A percentile compares a stretch with the other conserved stretches of the same genome.
These are phyloP conservation scores for Leptoclinus maculatus DNA, from an alignment of 2,797 vertebrate genomes.

Conservation along the genomic window DNA sequence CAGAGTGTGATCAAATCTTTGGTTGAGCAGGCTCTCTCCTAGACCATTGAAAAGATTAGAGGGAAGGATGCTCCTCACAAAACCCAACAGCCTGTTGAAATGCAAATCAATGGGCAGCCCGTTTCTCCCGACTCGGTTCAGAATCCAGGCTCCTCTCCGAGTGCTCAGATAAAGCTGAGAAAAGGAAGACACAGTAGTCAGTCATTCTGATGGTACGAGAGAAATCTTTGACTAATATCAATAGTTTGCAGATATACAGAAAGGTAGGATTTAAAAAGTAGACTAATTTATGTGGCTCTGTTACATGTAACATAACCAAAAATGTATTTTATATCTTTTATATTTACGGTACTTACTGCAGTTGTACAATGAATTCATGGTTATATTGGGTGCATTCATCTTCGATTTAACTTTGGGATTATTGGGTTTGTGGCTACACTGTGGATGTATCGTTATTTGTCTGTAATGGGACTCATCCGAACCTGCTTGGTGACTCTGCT, in stretches of 20 bases:
- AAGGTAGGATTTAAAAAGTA: neutral
- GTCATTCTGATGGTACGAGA: neutral
- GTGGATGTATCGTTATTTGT: neutral
- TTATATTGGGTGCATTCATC: neutral
- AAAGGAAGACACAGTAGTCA: neutral
- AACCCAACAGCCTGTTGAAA: neutral
- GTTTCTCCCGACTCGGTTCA: slow-evolving; percentile 78
- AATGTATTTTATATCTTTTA: neutral
- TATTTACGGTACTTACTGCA: neutral
- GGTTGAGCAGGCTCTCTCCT: slow-evolving; percentile 73
- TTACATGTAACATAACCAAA: neutral
- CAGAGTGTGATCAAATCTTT: slow-evolving; percentile 78
- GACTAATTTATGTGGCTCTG: neutral
- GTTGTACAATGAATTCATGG: neutral
- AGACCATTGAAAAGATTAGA: slow-evolving; percentile 43
- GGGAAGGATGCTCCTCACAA: slow-evolving; percentile 40
- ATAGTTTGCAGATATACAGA: neutral
- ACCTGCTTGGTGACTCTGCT: slow-evolving; percentile 84
- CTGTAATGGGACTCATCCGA: neutral
- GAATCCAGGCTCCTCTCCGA: slow-evolving; percentile 84
- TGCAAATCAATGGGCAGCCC: slow-evolving; percentile 79
- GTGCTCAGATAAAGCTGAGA: slow-evolving; percentile 87
- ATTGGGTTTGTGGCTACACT: neutral
- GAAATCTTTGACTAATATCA: neutral
- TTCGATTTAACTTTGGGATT: neutral